Evolutionary conservation across 2,113 vertebrate genomes (phyloP), one percentile per base, ranked within the genome.

Genomic region (Sander vitreus): DNA sequence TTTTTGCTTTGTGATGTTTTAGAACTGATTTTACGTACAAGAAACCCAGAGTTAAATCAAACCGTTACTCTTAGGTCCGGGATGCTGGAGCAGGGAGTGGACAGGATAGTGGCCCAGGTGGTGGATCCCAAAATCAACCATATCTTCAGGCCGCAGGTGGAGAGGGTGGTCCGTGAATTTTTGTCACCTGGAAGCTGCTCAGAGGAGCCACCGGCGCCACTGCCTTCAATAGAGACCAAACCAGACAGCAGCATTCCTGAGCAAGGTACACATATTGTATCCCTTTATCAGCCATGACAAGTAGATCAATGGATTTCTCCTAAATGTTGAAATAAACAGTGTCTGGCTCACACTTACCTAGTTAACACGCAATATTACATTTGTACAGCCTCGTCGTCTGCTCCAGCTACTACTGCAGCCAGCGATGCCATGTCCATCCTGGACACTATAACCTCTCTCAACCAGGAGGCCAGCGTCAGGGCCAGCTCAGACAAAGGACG

Each of bases 91-190:
- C 98, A 98, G 86, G 98, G 99, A 67, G 99, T 99, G 79, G 99
- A 99, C 92, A 95, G 99, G 88, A 99, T 99, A 53, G 98, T 99
- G 89, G 97, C 98, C 88, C 99, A 99, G 94, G 98, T 99, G 85
- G 99, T 99, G 77, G 98, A 99, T 91, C 98, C 98, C 88, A 99
- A 99, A 94, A 95, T 99, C 93, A 98, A 99, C 90, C 98, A 99
- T 75, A 97, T 96, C 1, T 99, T 99, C 91, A 96, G 97, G 89
- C 99, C 99, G 58, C 98, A 99, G 91, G 98, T 99, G 83, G 99
- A 99, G 90, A 97, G 97, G 82, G 97, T 98, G 30, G 99, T 99
- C 69, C 96, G 97, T 43, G 97, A 97, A 67, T 99, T 99, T 94
- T 92, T 99, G 93, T 98, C 97, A 30, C 97, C 97, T 0, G 90